Base-by-base conservation (phyloP, 2,113 vertebrate genomes). In the Nothobranchius furzeri region DNA sequence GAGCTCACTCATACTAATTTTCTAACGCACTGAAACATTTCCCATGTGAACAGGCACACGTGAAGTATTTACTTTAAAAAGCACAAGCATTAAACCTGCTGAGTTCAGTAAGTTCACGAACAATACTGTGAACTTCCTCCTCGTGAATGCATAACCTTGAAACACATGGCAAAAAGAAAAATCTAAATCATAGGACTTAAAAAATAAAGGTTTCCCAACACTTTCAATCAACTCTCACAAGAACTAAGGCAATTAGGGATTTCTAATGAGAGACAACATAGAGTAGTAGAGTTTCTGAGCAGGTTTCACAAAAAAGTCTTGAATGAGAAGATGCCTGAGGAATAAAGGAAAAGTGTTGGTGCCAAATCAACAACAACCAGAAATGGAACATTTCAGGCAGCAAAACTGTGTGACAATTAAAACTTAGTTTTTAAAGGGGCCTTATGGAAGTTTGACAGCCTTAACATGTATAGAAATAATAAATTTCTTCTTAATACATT, bases 1-100 rank as follows among this genome's bases (percentile, higher is more conserved):
- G 73, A 75, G 71, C 77, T 81, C 17, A 42, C 73, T 81, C 75
- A 86, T 58, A 85, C 75, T 81, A 58, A 90, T 78, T 80, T 83
- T 79, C 71, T 45, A 52, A 77, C 52, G 53, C 65, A 48, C 68
- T 50, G 70, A 85, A 54, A 73, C 72, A 62, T 69, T 67, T 67
- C 62, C 46, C 35, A 35, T 52, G 66, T 48, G 51, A 70, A 58
- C 53, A 58, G 15, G 50, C 59, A 59, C 47, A 54, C 35, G 36
- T 53, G 14, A 7, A 43, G 17, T 47, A 24, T 37, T 62, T 53
- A 53, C 51, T 75, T 53, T 70, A 7, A 6, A 49, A 47, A 8
- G 24, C 20, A 30, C 40, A 45, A 13, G 17, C 17, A 20, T 37
- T 60, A 40, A 60, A 24, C 13, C 24, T 9, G 10, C 30, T 1